phyloP scores from a whole-genome alignment of 2,113 vertebrate genomes.

The Chelonoidis abingdonii region DNA sequence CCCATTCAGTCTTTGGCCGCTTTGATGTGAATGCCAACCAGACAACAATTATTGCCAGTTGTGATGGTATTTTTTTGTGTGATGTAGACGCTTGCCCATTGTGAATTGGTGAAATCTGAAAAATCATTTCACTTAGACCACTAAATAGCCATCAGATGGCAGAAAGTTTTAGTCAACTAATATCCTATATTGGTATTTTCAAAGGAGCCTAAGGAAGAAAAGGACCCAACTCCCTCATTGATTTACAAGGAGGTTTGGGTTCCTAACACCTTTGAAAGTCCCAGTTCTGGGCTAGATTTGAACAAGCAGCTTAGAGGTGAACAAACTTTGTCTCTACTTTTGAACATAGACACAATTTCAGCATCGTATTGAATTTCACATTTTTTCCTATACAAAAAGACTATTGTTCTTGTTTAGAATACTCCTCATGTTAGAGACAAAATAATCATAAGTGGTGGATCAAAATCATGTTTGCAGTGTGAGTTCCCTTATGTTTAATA shows the following conservation, averaged over 20 bases:
- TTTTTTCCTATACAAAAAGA: neutral
- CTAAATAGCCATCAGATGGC: neutral
- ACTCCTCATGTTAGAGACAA: neutral
- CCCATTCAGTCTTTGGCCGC: neutral
- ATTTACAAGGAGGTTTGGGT: neutral
- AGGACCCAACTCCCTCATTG: neutral
- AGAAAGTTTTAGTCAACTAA: neutral
- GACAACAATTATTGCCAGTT: neutral
- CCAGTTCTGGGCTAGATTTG: neutral
- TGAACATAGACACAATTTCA: neutral
- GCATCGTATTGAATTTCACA: neutral
- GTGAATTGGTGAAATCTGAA: neutral
- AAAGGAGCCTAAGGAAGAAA: neutral
- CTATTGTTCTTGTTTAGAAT: neutral
- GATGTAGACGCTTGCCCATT: neutral
- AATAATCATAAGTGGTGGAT: neutral
- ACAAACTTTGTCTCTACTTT: neutral
- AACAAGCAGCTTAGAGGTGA: neutral
- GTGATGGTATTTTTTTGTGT: neutral
- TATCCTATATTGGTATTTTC: neutral
- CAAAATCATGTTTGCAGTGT: neutral
- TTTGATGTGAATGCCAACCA: neutral
- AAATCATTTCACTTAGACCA: fast-evolving
- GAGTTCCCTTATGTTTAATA: neutral
- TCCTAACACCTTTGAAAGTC: neutral